Percentiles rank a stretch among this genome's conserved stretches.
Conservation (phyloP, 1,140 invertebrate genomes). For the Octopus sinensis region DNA sequence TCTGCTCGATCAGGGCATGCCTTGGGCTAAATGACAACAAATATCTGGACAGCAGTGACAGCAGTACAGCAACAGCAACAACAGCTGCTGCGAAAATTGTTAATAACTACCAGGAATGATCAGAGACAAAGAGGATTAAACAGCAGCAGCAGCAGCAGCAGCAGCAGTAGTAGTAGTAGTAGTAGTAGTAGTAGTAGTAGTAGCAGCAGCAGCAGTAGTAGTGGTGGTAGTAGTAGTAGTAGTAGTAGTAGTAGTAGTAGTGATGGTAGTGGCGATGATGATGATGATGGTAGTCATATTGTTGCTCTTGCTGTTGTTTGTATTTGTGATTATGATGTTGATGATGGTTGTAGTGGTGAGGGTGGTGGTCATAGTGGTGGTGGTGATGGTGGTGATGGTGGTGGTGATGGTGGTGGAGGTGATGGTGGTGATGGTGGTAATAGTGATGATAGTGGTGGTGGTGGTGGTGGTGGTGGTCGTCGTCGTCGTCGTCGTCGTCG, state of each 20-base stretch:
- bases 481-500: not conserved
- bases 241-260: not conserved
- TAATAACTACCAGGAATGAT: not conserved
- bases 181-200: slow-evolving; percentile 2
- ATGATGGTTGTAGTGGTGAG: not conserved
- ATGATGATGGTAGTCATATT: not conserved
- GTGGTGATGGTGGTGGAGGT: not conserved
- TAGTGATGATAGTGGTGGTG: slow-evolving; percentile 8
- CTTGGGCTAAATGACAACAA: not conserved
- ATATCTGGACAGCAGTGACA: not conserved
- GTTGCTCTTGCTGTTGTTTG: not conserved
- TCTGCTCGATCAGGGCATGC: too few relatives aligned
- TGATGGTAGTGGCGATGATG: not conserved
- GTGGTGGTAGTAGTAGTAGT: not conserved
- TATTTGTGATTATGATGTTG: not conserved
- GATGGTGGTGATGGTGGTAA: not conserved
- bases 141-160: slow-evolving; percentile 14
- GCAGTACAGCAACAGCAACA: slow-evolving; percentile 8
- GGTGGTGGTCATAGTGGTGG: not conserved
- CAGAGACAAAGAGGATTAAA: not conserved
- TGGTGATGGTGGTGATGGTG: not conserved
- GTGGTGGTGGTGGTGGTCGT: not conserved
- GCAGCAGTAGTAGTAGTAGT: slow-evolving; percentile 10
- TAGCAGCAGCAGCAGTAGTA: not conserved
- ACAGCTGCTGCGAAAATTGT: not conserved